These are phyloP conservation scores for Cardinalis cardinalis DNA, from an alignment of 2,113 vertebrate genomes.

Conservation along the genomic window DNA sequence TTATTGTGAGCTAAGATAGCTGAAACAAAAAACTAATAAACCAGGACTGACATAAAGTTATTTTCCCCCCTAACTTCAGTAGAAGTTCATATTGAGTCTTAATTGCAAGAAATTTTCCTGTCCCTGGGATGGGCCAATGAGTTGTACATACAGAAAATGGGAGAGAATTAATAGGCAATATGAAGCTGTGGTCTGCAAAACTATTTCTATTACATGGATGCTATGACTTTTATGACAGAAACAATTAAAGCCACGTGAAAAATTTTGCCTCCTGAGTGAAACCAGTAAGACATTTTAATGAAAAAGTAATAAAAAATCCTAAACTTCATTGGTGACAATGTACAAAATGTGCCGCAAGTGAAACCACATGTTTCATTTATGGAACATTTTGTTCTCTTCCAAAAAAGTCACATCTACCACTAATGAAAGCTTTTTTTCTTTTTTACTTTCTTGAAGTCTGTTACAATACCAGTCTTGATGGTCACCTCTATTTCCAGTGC, in stretches of 20 bases:
- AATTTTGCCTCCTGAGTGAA: conserved; percentile 62
- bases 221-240: conserved; percentile 63
- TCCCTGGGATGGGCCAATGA: neutral
- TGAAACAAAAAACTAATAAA: conserved; percentile 18
- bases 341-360: conserved; percentile 58
- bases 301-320: conserved; percentile 64
- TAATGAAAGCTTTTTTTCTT: neutral
- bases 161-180: conserved; percentile 17
- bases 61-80: neutral
- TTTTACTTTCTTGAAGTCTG: neutral
- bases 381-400: conserved; percentile 51
- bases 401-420: conserved; percentile 40
- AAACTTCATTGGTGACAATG: conserved; percentile 59
- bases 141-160: conserved; percentile 17
- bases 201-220: conserved; percentile 56
- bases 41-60: neutral
- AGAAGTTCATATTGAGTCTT: neutral
- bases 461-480: neutral
- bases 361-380: conserved; percentile 61
- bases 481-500: neutral
- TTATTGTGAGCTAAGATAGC: neutral
- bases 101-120: neutral
- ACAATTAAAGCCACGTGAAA: conserved; percentile 65
- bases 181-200: conserved; percentile 38
- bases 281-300: conserved; percentile 62